Conservation (phyloP, 2,888 invertebrate genomes). For the Meta bourneti region DNA sequence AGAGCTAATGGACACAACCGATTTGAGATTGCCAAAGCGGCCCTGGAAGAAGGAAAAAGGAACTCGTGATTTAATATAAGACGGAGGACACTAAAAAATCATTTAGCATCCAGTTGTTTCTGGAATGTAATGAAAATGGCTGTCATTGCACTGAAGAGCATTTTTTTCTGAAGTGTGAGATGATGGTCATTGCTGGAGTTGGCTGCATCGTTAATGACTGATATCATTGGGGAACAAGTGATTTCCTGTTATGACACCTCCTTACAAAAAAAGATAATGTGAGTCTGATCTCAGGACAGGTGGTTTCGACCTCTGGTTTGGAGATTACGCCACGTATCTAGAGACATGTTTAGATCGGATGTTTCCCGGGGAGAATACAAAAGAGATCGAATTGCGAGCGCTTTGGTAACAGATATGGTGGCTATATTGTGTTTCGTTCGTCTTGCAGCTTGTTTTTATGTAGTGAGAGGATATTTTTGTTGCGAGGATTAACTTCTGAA, state of each 20-base stretch:
- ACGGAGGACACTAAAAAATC: background rate
- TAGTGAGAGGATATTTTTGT: too few species aligned
- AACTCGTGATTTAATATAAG: background rate
- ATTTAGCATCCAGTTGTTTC: background rate
- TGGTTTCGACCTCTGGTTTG: background rate
- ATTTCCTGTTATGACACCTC: conserved; percentile 7
- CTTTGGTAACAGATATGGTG: too few species aligned
- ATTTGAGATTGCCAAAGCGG: background rate
- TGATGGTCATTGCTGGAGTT: background rate
- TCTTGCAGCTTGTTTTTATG: too few species aligned
- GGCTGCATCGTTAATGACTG: background rate
- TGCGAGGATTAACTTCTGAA: too few species aligned
- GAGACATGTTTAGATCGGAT: too few species aligned
- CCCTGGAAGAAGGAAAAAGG: background rate
- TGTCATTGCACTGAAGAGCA: background rate
- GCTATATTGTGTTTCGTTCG: too few species aligned
- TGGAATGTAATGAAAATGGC: conserved; percentile 1
- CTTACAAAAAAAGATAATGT: background rate
- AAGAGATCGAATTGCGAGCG: too few species aligned
- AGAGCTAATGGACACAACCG: background rate
- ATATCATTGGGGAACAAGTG: background rate
- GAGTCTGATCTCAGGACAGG: background rate
- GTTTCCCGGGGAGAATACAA: too few species aligned
- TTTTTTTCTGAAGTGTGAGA: background rate
- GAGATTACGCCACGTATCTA: background rate